Conservation (phyloP, 1,140 invertebrate species). For the Pseudomyrmex sp. region DNA sequence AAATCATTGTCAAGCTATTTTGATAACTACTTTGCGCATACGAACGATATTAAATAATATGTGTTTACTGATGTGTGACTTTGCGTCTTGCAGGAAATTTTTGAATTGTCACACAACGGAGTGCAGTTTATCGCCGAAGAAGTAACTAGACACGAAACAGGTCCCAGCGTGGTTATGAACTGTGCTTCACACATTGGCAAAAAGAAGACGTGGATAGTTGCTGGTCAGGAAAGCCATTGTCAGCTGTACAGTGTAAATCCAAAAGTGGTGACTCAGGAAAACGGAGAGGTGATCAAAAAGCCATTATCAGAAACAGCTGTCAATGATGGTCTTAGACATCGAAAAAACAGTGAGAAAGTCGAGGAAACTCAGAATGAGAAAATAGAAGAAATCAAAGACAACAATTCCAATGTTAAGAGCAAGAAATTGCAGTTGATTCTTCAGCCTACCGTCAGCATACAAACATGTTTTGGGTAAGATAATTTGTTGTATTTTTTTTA, state of each 20-base stretch:
- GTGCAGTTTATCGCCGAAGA: conserved; percentile 93
- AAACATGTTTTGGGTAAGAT: conserved; percentile 91
- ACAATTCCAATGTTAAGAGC: conserved; percentile 83
- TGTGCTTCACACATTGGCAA: conserved; percentile 90
- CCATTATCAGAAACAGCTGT: conserved; percentile 63
- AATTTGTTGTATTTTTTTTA: background rate
- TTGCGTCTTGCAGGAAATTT: conserved; percentile 90
- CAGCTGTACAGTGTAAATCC: conserved; percentile 94
- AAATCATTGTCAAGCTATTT: background rate
- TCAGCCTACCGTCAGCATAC: conserved; percentile 90
- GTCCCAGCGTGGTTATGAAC: conserved; percentile 96
- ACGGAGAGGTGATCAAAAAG: conserved; percentile 82
- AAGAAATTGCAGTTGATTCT: conserved; percentile 91
- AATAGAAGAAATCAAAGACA: conserved; percentile 80
- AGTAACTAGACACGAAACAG: conserved; percentile 94
- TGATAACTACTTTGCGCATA: background rate
- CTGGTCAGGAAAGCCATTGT: conserved; percentile 96
- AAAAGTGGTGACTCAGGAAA: conserved; percentile 86
- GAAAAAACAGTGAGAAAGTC: conserved; percentile 79
- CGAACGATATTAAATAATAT: background rate
- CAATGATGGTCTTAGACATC: conserved; percentile 79
- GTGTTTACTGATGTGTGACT: background rate
- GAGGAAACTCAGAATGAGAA: conserved; percentile 82
- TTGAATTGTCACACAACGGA: conserved; percentile 94
- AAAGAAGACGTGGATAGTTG: conserved; percentile 92